A percentile compares a stretch with the other conserved stretches of the same genome.
phyloP scores from a whole-genome alignment of 2,888 invertebrate species.

The Oxycera nigricornis region DNA sequence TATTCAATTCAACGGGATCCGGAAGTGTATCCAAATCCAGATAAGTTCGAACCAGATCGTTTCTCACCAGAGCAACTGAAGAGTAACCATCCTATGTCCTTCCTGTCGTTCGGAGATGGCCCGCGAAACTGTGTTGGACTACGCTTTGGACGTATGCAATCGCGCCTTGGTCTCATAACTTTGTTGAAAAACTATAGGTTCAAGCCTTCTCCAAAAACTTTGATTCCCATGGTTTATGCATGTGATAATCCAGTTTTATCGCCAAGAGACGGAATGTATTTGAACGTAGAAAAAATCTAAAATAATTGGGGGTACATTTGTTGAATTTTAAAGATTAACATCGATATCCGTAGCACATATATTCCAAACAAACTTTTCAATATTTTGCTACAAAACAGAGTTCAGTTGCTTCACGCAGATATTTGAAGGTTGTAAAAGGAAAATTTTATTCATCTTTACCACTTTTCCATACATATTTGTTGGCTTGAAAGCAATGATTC shows the following conservation, averaged over 20 bases:
- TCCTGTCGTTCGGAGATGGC: slow-evolving; percentile 64
- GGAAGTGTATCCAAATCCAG: slow-evolving; percentile 68
- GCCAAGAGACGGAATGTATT: not conserved
- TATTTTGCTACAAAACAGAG: no score
- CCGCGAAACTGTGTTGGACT: slow-evolving; percentile 66
- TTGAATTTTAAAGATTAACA: no score
- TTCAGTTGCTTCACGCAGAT: no score
- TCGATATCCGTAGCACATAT: no score
- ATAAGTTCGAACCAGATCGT: slow-evolving; percentile 69
- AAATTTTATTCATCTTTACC: no score
- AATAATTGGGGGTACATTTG: no score
- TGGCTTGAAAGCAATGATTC: no score
- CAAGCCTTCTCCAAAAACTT: not conserved
- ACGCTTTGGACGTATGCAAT: slow-evolving; percentile 41
- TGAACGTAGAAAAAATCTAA: not conserved
- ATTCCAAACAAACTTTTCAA: no score
- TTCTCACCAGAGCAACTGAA: slow-evolving; percentile 66
- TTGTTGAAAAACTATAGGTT: slow-evolving; percentile 8
- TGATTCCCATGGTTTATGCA: slow-evolving; percentile 22
- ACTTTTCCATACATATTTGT: no score
- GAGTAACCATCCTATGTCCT: slow-evolving; percentile 57
- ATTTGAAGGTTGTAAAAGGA: no score
- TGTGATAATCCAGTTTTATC: not conserved
- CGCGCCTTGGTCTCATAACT: slow-evolving; percentile 18
- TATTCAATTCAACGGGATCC: slow-evolving; percentile 69